Evolutionary conservation across 2,888 invertebrate species (phyloP).

Genomic region (Vesta saturnalis): DNA sequence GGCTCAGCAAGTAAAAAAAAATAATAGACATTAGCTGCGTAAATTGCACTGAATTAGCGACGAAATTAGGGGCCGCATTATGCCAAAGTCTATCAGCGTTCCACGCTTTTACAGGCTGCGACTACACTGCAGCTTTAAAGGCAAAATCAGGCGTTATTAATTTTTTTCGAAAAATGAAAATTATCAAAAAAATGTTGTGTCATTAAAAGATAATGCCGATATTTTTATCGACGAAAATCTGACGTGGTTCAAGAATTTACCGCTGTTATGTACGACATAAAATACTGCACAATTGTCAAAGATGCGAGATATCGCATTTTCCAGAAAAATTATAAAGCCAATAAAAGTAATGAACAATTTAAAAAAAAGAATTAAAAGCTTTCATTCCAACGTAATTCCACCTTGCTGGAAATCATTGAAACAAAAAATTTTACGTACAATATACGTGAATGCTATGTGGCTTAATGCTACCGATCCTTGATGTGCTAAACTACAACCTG

Average conservation of each 20-base stretch:
- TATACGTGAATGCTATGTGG: neutral
- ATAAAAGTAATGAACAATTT: neutral
- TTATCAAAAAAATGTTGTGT: conserved; percentile 42
- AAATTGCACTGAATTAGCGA: conserved; percentile 29
- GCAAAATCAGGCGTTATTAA: neutral
- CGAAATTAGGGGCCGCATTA: conserved; percentile 28
- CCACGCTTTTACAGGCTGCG: conserved; percentile 3
- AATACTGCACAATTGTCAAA: neutral
- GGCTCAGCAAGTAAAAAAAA: conserved; percentile 20
- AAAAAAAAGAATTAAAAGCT: neutral
- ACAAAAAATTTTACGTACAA: neutral
- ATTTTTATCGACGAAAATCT: neutral
- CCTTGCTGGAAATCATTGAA: neutral
- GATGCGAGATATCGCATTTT: neutral
- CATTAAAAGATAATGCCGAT: neutral
- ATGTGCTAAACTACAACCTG: too few species aligned
- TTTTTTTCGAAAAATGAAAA: conserved; percentile 38
- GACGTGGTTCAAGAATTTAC: conserved; percentile 1
- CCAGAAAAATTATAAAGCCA: neutral
- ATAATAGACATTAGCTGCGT: conserved; percentile 22
- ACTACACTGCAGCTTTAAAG: conserved; percentile 16
- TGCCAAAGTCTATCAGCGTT: conserved; percentile 22
- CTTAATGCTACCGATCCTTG: neutral
- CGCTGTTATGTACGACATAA: neutral
- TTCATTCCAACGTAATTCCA: neutral